Percentiles rank a stretch among this genome's conserved stretches.
These are phyloP conservation scores for Campoplex nolae DNA, from an alignment of 2,888 invertebrate species.

Conservation along the genomic window DNA sequence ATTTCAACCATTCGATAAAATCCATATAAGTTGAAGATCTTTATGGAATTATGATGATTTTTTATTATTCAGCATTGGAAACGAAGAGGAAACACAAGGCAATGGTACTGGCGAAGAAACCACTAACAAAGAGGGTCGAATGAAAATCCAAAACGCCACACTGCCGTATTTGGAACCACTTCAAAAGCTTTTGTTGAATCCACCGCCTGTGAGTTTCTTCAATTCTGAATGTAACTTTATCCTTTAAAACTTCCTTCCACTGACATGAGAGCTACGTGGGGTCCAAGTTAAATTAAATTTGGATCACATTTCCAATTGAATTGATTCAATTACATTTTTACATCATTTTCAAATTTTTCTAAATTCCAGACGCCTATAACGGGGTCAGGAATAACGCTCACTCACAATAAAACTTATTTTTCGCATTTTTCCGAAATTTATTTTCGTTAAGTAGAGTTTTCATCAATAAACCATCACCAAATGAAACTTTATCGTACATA, in stretches of 20 bases:
- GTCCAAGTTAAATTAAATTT: no score
- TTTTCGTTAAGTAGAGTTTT: no score
- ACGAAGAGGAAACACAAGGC: constrained; percentile 75
- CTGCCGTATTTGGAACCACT: constrained; percentile 89
- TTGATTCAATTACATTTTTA: no score
- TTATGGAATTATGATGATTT: not conserved
- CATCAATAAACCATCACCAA: no score
- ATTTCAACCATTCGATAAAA: not conserved
- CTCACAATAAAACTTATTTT: no score
- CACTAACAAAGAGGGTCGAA: constrained; percentile 86
- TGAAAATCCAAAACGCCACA: constrained; percentile 88
- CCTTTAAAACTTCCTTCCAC: not conserved
- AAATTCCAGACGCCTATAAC: no score
- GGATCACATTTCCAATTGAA: no score
- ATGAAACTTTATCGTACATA: no score
- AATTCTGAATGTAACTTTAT: not conserved
- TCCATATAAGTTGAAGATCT: no score
- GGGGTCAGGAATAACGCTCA: no score
- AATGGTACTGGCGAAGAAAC: constrained; percentile 83
- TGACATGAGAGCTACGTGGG: not conserved
- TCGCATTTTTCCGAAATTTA: no score
- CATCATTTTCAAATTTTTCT: no score
- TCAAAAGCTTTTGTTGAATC: constrained; percentile 89
- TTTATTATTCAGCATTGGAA: constrained; percentile 63
- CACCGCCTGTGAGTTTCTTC: constrained; percentile 88